phyloP scores from a whole-genome alignment of 2,888 invertebrate genomes.

The Eupithecia pulchellata region DNA sequence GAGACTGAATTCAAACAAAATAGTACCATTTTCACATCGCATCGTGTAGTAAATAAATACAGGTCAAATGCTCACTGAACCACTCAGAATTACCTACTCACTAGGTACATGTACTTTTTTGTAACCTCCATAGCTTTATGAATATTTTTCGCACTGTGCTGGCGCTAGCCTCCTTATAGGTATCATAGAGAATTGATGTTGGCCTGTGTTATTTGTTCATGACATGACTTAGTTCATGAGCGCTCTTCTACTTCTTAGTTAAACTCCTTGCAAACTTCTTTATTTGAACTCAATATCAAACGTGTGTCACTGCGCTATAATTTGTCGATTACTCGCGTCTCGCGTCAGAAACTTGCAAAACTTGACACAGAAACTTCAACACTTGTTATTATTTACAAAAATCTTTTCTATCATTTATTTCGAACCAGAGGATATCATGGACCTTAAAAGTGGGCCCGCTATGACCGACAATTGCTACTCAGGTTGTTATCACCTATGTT shows the following conservation, averaged over 20 bases:
- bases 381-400: slow-evolving; percentile 6
- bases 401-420: neutral
- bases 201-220: too few species aligned
- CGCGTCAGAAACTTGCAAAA: slow-evolving; percentile 5
- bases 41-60: neutral
- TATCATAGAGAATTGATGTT: neutral
- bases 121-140: too few species aligned
- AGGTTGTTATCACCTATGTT: neutral
- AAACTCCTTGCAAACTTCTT: neutral
- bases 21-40: neutral
- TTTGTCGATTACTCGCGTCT: neutral
- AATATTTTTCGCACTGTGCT: neutral
- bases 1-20: neutral
- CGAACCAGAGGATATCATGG: neutral
- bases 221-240: too few species aligned
- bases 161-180: neutral
- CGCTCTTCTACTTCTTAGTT: neutral
- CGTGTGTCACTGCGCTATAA: neutral
- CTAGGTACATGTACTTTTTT: too few species aligned
- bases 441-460: neutral
- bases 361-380: neutral
- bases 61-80: neutral
- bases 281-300: neutral
- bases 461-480: neutral
- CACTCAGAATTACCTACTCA: neutral